Evolutionary conservation across 2,888 invertebrate genomes (phyloP).

Genomic region (Drosophila monieri): DNA sequence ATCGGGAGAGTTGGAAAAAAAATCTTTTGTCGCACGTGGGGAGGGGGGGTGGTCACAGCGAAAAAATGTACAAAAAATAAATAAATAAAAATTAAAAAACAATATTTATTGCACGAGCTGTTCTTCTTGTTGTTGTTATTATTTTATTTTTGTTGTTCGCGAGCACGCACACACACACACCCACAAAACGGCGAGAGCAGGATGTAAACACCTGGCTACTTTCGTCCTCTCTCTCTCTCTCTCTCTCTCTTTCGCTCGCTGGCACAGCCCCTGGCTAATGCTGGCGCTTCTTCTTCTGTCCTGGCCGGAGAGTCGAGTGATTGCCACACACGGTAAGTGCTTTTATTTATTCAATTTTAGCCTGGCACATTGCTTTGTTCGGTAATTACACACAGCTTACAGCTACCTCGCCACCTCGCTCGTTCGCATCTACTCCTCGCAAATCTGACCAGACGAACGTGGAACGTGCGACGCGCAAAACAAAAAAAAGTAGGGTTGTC

Average conservation of each 20-base stretch:
- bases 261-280: constrained; percentile 20
- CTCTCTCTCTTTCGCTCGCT: constrained; percentile 11
- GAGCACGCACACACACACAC: constrained; percentile 9
- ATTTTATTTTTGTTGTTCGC: constrained; percentile 9
- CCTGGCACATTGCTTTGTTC: constrained; percentile 39
- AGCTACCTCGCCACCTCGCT: constrained; percentile 5
- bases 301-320: constrained; percentile 25
- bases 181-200: constrained; percentile 8
- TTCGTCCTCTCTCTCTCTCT: constrained; percentile 23
- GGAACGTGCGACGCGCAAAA: constrained; percentile 4
- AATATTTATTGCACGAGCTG: constrained; percentile 19
- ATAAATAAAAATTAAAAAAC: constrained; percentile 1
- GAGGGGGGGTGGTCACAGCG: constrained; percentile 1
- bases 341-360: constrained; percentile 39
- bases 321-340: constrained; percentile 29
- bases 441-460: constrained; percentile 3
- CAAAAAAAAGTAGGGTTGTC: neutral
- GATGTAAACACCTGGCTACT: constrained; percentile 39
- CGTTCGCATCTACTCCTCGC: neutral
- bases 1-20: constrained; percentile 3
- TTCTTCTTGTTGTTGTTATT: neutral
- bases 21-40: constrained; percentile 22
- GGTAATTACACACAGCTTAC: constrained; percentile 26
- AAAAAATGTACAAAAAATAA: constrained; percentile 19
- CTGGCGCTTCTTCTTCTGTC: constrained; percentile 3